These are phyloP conservation scores for Willisornis vidua DNA, from an alignment of 2,113 vertebrate species.

Conservation along the genomic window DNA sequence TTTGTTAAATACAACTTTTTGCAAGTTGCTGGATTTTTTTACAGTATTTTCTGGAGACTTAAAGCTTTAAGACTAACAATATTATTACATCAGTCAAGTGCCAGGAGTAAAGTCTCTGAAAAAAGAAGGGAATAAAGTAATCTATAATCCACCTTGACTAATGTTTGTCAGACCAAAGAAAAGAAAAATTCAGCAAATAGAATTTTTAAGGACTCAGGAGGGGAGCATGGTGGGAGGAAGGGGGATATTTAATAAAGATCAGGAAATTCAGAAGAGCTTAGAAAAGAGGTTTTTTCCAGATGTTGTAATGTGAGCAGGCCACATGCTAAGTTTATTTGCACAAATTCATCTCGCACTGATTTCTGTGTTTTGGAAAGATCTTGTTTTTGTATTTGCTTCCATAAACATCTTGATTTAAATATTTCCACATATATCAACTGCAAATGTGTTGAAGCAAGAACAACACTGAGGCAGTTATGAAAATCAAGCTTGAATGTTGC, in stretches of 20 bases:
- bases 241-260: constrained; percentile 31
- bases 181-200: constrained; percentile 12
- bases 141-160: constrained; percentile 49
- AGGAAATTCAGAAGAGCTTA: constrained; percentile 39
- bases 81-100: constrained; percentile 9
- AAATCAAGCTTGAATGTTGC: background rate
- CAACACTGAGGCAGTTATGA: background rate
- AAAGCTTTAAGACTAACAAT: background rate
- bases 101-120: background rate
- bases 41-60: background rate
- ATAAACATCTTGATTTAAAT: background rate
- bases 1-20: background rate
- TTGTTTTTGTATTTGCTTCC: background rate
- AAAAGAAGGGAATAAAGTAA: background rate
- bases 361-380: constrained; percentile 1
- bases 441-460: background rate
- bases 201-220: background rate
- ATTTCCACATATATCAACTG: background rate
- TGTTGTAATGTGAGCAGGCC: constrained; percentile 33
- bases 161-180: constrained; percentile 33
- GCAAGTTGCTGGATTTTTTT: constrained; percentile 10
- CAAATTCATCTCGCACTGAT: background rate
- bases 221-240: background rate
- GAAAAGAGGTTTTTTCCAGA: background rate
- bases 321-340: constrained; percentile 11